Evolutionary conservation across 2,113 vertebrate species (phyloP).

Genomic region (Mesocricetus auratus): DNA sequence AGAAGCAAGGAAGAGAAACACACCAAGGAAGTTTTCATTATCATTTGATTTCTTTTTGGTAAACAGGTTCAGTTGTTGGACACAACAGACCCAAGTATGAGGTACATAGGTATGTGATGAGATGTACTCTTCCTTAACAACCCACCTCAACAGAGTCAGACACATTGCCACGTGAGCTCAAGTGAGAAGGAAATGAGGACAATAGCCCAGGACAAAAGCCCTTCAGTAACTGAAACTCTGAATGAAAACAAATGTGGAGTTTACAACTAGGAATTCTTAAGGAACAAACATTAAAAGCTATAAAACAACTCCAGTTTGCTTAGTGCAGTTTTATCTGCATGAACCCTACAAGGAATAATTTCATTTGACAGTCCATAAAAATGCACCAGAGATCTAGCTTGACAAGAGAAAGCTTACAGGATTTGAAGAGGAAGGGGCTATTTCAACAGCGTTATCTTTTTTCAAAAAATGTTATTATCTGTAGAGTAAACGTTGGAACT

Average conservation of each 20-base stretch:
- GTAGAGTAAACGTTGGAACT: slow-evolving; percentile 82
- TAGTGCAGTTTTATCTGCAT: slow-evolving; percentile 56
- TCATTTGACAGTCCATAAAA: slow-evolving; percentile 72
- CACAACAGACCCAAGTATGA: slow-evolving; percentile 73
- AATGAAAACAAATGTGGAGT: slow-evolving; percentile 19
- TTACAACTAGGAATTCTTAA: slow-evolving; percentile 60
- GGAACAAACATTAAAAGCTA: slow-evolving; percentile 39
- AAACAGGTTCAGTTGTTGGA: slow-evolving; percentile 25
- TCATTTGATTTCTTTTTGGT: slow-evolving; percentile 40
- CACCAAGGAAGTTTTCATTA: slow-evolving; percentile 21
- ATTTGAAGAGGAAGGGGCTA: slow-evolving; percentile 85
- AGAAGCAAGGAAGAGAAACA: slow-evolving; percentile 16
- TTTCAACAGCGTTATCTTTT: slow-evolving; percentile 84
- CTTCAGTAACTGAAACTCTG: slow-evolving; percentile 50
- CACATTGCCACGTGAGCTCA: slow-evolving; percentile 42
- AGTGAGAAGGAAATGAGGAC: slow-evolving; percentile 75
- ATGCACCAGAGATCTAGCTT: slow-evolving; percentile 70
- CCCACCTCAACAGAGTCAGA: slow-evolving; percentile 62
- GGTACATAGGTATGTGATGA: slow-evolving; percentile 67
- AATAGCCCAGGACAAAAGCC: slow-evolving; percentile 60
- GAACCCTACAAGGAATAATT: slow-evolving; percentile 72
- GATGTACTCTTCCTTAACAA: slow-evolving; percentile 70
- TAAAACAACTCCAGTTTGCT: slow-evolving; percentile 46
- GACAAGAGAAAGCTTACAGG: slow-evolving; percentile 78
- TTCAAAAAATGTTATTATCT: slow-evolving; percentile 84